Conservation (phyloP, 2,113 vertebrate species). For the Myiopsitta monachus region DNA sequence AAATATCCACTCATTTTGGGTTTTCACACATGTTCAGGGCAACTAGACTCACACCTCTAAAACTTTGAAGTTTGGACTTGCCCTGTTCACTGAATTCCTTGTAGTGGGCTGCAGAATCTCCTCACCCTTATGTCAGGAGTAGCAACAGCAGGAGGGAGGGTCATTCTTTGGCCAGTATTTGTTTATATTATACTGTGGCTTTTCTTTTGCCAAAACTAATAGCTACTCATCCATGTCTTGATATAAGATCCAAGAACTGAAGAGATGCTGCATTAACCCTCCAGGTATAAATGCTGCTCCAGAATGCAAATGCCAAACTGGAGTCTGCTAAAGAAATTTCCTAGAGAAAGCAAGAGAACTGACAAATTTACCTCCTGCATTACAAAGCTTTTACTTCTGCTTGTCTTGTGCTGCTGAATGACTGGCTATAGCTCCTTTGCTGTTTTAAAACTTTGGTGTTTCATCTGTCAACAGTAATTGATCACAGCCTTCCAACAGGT, state of each 20-base stretch:
- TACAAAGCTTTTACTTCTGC: not conserved
- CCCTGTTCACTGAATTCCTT: not conserved
- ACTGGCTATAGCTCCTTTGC: not conserved
- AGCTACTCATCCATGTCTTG: not conserved
- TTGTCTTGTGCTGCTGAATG: not conserved
- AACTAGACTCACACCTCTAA: not conserved
- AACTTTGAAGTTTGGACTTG: not conserved
- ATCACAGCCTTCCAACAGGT: not conserved
- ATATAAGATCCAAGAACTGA: not conserved
- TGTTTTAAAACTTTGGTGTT: not conserved
- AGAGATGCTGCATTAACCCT: not conserved
- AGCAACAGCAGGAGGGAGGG: not conserved
- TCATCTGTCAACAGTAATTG: not conserved
- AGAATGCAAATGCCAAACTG: not conserved
- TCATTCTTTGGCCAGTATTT: not conserved
- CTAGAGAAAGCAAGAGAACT: not conserved
- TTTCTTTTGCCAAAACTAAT: not conserved
- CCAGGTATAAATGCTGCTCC: not conserved
- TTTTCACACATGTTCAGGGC: not conserved
- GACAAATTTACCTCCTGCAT: not conserved
- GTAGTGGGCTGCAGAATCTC: not conserved
- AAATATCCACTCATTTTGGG: not conserved
- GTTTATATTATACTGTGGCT: not conserved
- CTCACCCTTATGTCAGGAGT: not conserved
- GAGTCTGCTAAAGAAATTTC: not conserved